Percentiles rank a stretch among this genome's conserved stretches.
Conservation (phyloP, 2,797 vertebrate genomes). For the Lerista edwardsae region DNA sequence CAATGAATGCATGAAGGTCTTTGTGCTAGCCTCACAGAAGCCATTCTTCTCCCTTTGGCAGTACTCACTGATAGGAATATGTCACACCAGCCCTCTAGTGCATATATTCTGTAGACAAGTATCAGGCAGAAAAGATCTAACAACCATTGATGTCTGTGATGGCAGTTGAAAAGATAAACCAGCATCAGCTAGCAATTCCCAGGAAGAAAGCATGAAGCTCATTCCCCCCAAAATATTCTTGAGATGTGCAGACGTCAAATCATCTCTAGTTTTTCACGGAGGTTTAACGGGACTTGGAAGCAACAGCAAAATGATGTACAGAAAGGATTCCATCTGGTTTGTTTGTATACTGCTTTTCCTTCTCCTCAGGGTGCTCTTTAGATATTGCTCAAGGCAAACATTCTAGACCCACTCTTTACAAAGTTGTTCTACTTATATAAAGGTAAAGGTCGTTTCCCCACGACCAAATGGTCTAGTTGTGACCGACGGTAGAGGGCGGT, state of each 20-base stretch:
- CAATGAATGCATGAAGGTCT: conserved; percentile 11
- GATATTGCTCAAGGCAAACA: too few species aligned
- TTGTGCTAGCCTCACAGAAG: conserved; percentile 23
- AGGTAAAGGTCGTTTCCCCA: too few species aligned
- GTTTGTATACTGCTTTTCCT: too few species aligned
- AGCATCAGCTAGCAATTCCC: neutral
- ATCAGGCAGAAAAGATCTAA: neutral
- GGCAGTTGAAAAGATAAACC: neutral
- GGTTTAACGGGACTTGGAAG: neutral
- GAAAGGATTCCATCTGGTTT: neutral
- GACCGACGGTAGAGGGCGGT: too few species aligned
- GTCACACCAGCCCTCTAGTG: conserved; percentile 8
- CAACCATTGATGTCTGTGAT: neutral
- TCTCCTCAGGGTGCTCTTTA: too few species aligned
- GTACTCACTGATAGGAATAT: neutral
- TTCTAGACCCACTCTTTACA: too few species aligned
- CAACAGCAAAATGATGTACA: neutral
- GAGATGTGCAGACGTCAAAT: neutral
- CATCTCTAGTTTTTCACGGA: neutral
- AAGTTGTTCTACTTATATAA: too few species aligned
- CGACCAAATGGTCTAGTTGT: too few species aligned
- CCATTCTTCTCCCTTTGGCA: conserved; percentile 31
- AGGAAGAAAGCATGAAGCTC: neutral
- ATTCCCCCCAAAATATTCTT: neutral
- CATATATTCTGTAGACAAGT: conserved; percentile 17